These are phyloP conservation scores for Pyrocoelia pectoralis DNA, from an alignment of 2,888 invertebrate genomes.

Conservation along the genomic window DNA sequence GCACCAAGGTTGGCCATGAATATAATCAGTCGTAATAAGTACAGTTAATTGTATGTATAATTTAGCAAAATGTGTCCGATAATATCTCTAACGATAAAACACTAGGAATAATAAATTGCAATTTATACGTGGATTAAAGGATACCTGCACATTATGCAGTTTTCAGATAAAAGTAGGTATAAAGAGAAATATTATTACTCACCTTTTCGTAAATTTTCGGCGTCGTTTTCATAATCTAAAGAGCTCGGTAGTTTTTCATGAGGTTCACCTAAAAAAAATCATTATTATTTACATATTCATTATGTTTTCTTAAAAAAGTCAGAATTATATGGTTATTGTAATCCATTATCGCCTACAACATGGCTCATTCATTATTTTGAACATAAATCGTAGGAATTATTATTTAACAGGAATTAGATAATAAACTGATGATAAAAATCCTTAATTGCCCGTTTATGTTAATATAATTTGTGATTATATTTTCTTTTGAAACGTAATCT, in stretches of 20 bases:
- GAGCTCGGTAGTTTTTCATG: conserved; percentile 52
- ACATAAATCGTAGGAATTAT: no score
- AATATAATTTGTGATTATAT: no score
- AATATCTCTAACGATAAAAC: conserved; percentile 47
- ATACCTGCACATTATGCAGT: neutral
- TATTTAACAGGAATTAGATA: no score
- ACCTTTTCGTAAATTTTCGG: conserved; percentile 54
- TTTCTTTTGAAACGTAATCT: no score
- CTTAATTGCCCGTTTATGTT: no score
- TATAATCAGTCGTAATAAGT: conserved; percentile 50
- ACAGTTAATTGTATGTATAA: conserved; percentile 52
- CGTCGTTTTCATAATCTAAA: conserved; percentile 52
- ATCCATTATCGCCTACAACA: no score
- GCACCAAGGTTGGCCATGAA: conserved; percentile 48
- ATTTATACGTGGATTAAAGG: conserved; percentile 43
- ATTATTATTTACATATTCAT: neutral
- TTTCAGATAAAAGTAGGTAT: neutral
- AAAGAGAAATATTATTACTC: conserved; percentile 40
- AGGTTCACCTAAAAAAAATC: conserved; percentile 54
- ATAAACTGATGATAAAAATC: no score
- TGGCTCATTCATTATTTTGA: no score
- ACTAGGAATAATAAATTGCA: conserved; percentile 57
- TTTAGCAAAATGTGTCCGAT: conserved; percentile 54
- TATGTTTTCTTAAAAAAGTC: neutral
- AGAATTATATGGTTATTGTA: no score